These are phyloP conservation scores for Drosophila subquinaria DNA, from an alignment of 2,888 invertebrate species.

Conservation along the genomic window DNA sequence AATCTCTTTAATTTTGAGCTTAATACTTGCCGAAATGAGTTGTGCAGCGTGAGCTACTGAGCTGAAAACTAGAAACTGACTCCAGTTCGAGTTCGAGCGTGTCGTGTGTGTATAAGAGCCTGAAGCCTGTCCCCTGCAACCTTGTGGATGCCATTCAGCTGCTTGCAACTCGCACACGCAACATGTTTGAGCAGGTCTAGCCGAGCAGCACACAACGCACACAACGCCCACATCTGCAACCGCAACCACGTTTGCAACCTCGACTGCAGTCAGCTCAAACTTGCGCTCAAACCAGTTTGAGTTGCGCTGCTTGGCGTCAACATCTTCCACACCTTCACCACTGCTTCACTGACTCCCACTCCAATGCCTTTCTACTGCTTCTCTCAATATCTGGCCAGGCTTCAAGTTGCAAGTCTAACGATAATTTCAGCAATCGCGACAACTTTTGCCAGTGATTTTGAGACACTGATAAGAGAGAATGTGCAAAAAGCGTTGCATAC, in stretches of 20 bases:
- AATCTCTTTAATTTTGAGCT: slow-evolving; percentile 48
- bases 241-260: neutral
- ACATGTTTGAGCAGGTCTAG: slow-evolving; percentile 24
- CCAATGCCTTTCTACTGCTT: neutral
- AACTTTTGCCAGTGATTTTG: slow-evolving; percentile 56
- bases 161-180: slow-evolving; percentile 9
- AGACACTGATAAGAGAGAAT: slow-evolving; percentile 65
- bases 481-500: slow-evolving; percentile 34
- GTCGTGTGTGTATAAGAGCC: slow-evolving; percentile 48
- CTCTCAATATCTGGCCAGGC: slow-evolving; percentile 9
- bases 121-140: slow-evolving; percentile 38
- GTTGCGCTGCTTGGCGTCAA: slow-evolving; percentile 1
- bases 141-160: slow-evolving; percentile 29
- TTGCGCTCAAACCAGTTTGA: slow-evolving; percentile 15
- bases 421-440: slow-evolving; percentile 53
- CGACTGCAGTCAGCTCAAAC: neutral
- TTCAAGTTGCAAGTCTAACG: slow-evolving; percentile 46
- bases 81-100: slow-evolving; percentile 18
- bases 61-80: neutral
- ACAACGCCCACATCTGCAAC: slow-evolving; percentile 44
- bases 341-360: neutral
- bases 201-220: slow-evolving; percentile 26
- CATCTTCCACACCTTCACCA: neutral
- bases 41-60: slow-evolving; percentile 35
- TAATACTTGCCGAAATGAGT: slow-evolving; percentile 46